Evolutionary conservation across 2,888 invertebrate genomes (phyloP).

Genomic region (Pecten maximus): DNA sequence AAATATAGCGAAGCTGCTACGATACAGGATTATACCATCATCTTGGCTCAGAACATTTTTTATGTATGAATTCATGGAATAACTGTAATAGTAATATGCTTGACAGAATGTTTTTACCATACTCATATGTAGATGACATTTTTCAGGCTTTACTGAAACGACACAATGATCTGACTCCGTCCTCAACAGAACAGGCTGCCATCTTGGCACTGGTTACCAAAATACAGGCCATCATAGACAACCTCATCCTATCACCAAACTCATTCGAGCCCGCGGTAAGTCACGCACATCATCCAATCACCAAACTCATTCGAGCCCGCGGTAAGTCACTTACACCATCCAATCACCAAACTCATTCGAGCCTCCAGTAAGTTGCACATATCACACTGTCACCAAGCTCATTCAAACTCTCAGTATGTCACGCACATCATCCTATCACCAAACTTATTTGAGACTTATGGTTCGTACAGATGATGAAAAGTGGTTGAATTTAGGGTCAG

Average conservation of each 20-base stretch:
- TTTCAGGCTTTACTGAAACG: conserved; percentile 93
- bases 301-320: neutral
- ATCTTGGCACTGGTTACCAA: conserved; percentile 96
- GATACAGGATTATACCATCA: too few relatives aligned
- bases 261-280: conserved; percentile 97
- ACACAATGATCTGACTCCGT: conserved; percentile 95
- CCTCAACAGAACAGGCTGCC: conserved; percentile 94
- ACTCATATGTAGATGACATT: neutral
- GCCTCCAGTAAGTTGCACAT: neutral
- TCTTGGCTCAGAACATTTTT: too few relatives aligned
- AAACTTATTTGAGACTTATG: too few relatives aligned
- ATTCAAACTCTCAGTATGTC: too few relatives aligned
- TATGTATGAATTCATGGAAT: too few relatives aligned
- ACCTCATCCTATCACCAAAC: conserved; percentile 95
- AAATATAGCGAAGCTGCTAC: too few relatives aligned
- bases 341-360: neutral
- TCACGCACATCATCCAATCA: conserved; percentile 74
- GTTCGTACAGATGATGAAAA: too few relatives aligned
- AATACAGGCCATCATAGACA: conserved; percentile 96
- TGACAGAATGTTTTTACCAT: neutral
- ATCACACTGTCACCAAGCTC: neutral
- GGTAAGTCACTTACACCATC: too few relatives aligned
- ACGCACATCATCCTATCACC: too few relatives aligned
- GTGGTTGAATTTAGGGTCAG: too few relatives aligned
- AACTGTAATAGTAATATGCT: too few relatives aligned